Evolutionary conservation across 2,888 invertebrate species (phyloP).

Genomic region (Entomobrya proxima): DNA sequence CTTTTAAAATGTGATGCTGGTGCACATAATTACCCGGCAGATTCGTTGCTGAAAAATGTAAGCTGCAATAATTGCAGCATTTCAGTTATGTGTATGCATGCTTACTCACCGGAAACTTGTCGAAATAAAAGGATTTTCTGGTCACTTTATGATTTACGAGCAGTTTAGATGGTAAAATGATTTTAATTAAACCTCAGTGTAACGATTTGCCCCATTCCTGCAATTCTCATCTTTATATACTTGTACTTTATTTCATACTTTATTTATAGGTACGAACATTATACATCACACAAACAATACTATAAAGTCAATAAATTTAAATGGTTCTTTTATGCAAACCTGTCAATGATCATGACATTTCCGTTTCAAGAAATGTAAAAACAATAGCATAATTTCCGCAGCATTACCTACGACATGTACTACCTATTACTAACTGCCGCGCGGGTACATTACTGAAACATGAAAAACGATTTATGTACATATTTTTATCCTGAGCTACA

Average conservation of each 20-base stretch:
- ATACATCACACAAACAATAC: background rate
- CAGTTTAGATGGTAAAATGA: background rate
- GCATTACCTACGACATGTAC: constrained; percentile 17
- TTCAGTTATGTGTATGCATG: too few species aligned
- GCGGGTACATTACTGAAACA: background rate
- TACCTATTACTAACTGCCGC: background rate
- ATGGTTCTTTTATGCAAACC: constrained; percentile 39
- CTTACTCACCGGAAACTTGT: too few species aligned
- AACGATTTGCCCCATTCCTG: background rate
- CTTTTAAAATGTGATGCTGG: background rate
- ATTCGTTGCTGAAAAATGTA: too few species aligned
- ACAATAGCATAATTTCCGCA: constrained; percentile 50
- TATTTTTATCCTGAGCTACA: background rate
- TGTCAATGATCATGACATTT: constrained; percentile 55
- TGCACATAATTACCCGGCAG: background rate
- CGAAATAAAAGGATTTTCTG: constrained; percentile 46
- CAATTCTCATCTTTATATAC: background rate
- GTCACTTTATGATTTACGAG: constrained; percentile 40
- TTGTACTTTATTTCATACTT: background rate
- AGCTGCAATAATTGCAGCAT: too few species aligned
- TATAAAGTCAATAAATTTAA: constrained; percentile 50
- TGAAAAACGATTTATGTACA: constrained; percentile 25
- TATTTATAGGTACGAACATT: constrained; percentile 1
- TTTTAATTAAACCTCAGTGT: constrained; percentile 34
- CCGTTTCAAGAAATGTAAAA: constrained; percentile 37